Conservation (phyloP, 2,888 invertebrate genomes). For the Pristionchus arcanus region DNA sequence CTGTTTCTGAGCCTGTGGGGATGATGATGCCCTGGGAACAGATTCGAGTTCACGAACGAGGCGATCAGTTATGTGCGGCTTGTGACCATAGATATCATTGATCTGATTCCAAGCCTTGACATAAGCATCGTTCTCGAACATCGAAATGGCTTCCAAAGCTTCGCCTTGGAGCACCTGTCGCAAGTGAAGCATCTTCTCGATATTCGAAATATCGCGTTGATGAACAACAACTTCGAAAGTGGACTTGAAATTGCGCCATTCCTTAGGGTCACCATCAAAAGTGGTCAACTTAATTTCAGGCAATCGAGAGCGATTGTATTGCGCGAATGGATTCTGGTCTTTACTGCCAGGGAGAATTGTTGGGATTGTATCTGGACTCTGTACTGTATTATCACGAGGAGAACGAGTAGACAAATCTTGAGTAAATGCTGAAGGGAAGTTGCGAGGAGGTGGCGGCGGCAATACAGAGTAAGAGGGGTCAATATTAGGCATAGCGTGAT, state of each 20-base stretch:
- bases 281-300: not conserved
- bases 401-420: no score
- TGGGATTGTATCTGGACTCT: no score
- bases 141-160: not conserved
- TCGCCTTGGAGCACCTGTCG: not conserved
- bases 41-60: not conserved
- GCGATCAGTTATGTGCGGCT: not conserved
- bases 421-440: no score
- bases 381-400: no score
- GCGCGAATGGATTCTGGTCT: no score
- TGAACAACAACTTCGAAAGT: not conserved
- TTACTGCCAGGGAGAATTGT: no score
- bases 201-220: not conserved
- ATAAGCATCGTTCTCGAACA: not conserved
- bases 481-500: no score
- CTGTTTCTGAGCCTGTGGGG: not conserved
- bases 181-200: conserved; percentile 19
- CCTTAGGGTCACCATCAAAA: not conserved
- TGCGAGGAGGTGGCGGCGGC: no score
- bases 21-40: not conserved
- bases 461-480: no score
- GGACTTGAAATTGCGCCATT: not conserved
- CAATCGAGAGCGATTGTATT: not conserved
- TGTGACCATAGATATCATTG: not conserved
- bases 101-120: not conserved